Conservation (phyloP, 2,113 vertebrate genomes). For the Cyprinus carpio region DNA sequence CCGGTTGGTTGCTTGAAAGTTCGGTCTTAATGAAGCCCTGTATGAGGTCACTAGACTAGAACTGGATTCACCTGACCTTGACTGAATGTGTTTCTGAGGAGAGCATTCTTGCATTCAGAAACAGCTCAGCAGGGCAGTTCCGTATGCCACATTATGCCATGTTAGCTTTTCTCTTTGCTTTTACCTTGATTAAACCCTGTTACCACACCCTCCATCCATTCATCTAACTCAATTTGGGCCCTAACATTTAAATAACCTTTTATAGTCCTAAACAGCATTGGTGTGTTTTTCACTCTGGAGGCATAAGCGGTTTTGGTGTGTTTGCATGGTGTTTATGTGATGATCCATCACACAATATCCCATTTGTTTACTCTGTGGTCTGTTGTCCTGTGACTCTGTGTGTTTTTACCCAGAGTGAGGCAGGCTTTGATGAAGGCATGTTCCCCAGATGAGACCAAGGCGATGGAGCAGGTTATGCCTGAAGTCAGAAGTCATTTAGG, state of each 20-base stretch:
- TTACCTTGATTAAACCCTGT: constrained; percentile 5
- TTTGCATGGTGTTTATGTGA: constrained; percentile 37
- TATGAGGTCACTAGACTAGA: neutral
- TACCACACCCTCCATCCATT: neutral
- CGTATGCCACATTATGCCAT: neutral
- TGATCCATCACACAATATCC: constrained; percentile 17
- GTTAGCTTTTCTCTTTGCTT: neutral
- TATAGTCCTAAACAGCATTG: constrained; percentile 13
- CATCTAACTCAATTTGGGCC: constrained; percentile 19
- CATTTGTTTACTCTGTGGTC: constrained; percentile 33
- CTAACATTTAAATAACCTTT: constrained; percentile 45
- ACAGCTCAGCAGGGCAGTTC: neutral
- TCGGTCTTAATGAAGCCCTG: neutral
- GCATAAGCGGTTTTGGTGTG: constrained; percentile 19
- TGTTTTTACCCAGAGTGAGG: constrained; percentile 38
- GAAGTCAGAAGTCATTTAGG: constrained; percentile 26
- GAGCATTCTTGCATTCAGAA: neutral
- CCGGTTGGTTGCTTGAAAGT: neutral
- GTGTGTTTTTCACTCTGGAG: constrained; percentile 9
- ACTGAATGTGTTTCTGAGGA: neutral
- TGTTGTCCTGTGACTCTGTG: constrained; percentile 48
- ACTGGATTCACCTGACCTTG: neutral
- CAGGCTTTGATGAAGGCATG: neutral
- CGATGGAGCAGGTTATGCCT: constrained; percentile 9
- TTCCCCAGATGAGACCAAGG: neutral